These are phyloP conservation scores for Acipenser transmontanus DNA, from an alignment of 2,797 vertebrate species.

Conservation along the genomic window DNA sequence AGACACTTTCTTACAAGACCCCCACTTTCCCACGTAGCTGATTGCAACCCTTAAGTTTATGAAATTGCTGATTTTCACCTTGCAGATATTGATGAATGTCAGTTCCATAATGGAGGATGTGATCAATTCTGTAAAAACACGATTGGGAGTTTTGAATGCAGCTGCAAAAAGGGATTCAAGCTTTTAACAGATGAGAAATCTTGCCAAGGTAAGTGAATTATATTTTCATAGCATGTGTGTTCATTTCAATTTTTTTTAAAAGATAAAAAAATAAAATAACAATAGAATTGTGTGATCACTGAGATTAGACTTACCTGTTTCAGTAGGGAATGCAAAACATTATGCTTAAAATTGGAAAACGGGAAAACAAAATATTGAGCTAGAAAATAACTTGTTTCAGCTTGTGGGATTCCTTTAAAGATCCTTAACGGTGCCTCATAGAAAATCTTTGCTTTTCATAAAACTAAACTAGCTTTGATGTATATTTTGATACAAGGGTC, in stretches of 20 bases:
- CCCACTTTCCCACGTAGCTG: too few species aligned
- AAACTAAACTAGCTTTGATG: not conserved
- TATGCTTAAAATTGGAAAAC: too few species aligned
- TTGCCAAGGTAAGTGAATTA: constrained; percentile 80
- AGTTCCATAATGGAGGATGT: constrained; percentile 81
- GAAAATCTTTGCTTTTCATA: constrained; percentile 21
- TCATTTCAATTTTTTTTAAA: too few species aligned
- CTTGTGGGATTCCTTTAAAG: constrained; percentile 41
- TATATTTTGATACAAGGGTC: too few species aligned
- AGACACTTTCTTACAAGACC: too few species aligned
- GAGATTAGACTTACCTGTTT: too few species aligned
- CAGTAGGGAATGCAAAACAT: too few species aligned
- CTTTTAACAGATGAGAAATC: constrained; percentile 91
- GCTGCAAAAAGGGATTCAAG: constrained; percentile 94
- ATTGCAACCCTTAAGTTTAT: too few species aligned
- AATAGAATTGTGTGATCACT: too few species aligned
- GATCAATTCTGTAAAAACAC: constrained; percentile 96
- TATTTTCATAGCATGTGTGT: too few species aligned
- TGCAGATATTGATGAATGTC: constrained; percentile 93
- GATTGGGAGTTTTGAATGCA: constrained; percentile 94
- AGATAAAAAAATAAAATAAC: too few species aligned
- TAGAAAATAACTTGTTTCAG: constrained; percentile 24
- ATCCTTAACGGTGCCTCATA: constrained; percentile 30
- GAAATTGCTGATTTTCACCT: constrained; percentile 15
- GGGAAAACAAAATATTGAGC: too few species aligned